Base-by-base conservation (phyloP, 2,888 invertebrate genomes). In the Zygogramma bicolorata region DNA sequence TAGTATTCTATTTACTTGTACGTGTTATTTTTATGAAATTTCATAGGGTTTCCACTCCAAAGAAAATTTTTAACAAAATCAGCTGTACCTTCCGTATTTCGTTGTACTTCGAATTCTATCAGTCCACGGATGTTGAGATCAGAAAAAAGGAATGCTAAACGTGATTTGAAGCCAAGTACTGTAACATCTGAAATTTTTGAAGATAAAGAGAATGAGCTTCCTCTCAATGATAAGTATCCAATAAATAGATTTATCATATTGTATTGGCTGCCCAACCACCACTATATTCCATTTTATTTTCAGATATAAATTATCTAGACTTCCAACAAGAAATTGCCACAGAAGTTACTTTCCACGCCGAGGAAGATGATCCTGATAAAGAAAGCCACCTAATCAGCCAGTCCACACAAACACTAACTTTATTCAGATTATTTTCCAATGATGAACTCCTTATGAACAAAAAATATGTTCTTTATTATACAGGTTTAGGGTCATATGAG, bases 1-100 rank as follows among this genome's bases (percentile, higher is more conserved):
- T 31, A 31, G 31, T 8, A 31, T 31, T 31, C 31, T 7, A 7
- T 31, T 8, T 31, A 31, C 31, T 31, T n/a, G n/a, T n/a, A n/a
- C n/a, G n/a, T n/a, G n/a, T n/a, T 31, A 31, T 69, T 71, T 73
- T 66, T 67, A 75, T 40, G 13, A n/a, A n/a, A n/a, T 31, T 1
- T 0, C 0, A 31, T 31, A 31, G 31, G 31, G 8, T 40, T n/a
- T 40, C 13, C 40, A 40, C 40, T 40, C 40, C 13, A 40, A n/a
- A 40, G 7, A 40, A 40, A 40, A 40, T 3, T n/a, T 40, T 40
- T 40, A 4, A 2, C 7, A 40, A 40, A 40, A 40, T 40, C 40
- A 2, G 40, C 40, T 40, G n/a, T 40, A 1, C 40, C 3, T 40
- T 40, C 40, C 2, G 13, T 40, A n/a, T 40, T 40, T 40, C n/a